Percentiles rank a stretch among this genome's conserved stretches.
Evolutionary conservation across 2,113 vertebrate genomes (phyloP).

Genomic region (Colius striatus): DNA sequence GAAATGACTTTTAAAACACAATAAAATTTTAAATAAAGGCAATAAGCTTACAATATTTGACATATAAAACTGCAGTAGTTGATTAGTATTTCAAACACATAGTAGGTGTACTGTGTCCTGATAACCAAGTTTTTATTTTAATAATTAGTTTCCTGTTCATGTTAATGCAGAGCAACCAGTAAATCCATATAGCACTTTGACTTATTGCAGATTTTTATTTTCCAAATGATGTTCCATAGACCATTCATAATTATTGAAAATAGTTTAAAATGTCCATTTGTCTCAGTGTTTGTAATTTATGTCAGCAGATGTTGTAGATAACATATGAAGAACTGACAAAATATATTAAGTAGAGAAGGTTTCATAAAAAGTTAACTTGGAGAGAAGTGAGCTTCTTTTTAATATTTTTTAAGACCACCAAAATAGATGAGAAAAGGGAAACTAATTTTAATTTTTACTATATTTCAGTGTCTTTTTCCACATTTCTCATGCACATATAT

Average conservation of each 20-base stretch:
- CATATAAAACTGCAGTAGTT: neutral
- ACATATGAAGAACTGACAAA: neutral
- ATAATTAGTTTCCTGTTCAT: neutral
- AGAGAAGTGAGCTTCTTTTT: neutral
- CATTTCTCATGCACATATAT: neutral
- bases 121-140: neutral
- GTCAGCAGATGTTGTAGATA: neutral
- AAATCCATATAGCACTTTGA: neutral
- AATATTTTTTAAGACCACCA: neutral
- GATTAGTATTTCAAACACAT: neutral
- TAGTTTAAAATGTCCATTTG: neutral
- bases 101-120: neutral
- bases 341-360: neutral
- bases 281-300: neutral
- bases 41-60: neutral
- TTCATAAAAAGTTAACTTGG: neutral
- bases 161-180: neutral
- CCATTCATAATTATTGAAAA: constrained; percentile 6
- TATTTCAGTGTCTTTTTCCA: neutral
- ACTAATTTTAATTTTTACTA: neutral
- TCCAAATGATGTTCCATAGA: neutral
- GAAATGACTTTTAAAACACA: neutral
- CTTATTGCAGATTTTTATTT: constrained; percentile 23
- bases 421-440: neutral
- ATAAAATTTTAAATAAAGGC: neutral